Conservation (phyloP, 2,888 invertebrate genomes). For the Gnatocerus cornutus region DNA sequence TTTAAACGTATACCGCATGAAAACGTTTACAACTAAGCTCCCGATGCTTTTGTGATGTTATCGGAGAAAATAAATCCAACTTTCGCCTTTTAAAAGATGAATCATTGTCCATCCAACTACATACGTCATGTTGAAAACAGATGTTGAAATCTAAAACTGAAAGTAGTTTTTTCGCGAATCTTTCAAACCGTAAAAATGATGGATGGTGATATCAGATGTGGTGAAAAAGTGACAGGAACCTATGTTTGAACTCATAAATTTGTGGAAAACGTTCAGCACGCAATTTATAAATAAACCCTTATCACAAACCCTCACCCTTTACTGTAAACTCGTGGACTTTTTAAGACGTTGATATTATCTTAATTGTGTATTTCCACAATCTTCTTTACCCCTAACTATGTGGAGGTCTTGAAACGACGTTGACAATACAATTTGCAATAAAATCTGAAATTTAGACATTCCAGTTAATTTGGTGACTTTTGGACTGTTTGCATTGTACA, state of each 20-base stretch:
- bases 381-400: constrained; percentile 35
- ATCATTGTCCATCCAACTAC: constrained; percentile 3
- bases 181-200: constrained; percentile 8
- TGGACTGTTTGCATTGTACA: constrained; percentile 9
- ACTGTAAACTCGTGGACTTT: constrained; percentile 26
- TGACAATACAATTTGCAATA: constrained; percentile 33
- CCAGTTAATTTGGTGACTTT: constrained; percentile 3
- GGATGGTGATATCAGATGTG: constrained; percentile 20
- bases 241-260: constrained; percentile 21
- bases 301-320: constrained; percentile 16
- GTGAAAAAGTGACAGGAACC: constrained; percentile 11
- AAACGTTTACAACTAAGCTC: too few relatives aligned
- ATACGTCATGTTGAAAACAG: background rate
- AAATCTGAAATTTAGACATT: constrained; percentile 17
- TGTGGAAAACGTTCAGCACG: constrained; percentile 18
- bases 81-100: constrained; percentile 15
- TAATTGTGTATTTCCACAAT: constrained; percentile 42
- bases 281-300: constrained; percentile 28
- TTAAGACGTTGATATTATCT: constrained; percentile 41
- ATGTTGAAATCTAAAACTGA: constrained; percentile 19
- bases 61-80: background rate
- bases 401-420: constrained; percentile 23
- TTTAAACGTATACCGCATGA: too few relatives aligned
- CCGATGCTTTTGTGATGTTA: background rate
- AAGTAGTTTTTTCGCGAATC: constrained; percentile 7